Evolutionary conservation across 2,888 invertebrate genomes (phyloP), one percentile per base, ranked within the genome.

Genomic region (Crematogaster levior): DNA sequence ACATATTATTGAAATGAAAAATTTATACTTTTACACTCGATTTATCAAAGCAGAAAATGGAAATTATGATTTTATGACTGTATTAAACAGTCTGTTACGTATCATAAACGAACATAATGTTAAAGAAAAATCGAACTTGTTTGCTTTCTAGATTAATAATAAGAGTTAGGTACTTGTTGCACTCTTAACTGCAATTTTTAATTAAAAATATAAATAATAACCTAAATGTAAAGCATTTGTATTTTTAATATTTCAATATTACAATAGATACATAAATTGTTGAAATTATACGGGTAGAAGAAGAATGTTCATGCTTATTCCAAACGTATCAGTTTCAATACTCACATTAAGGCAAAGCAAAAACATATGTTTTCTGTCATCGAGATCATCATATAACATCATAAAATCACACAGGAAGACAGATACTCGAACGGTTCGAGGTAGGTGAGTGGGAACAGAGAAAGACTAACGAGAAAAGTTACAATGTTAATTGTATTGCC

Each of bases 161-260:
- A 12, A 56, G 5, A 24, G 15, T 46, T 73, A 24, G 21, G 10
- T 30, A 24, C 5, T 1, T 34, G 37, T 21, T 18, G 34, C 34
- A 51, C 4, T n/a, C n/a, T 37, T 51, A 53, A 15, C 15, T 0
- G 12, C 34, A 46, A 15, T 58, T 72, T 73, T 73, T 2, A 43
- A 43, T 30, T 37, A 18, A 43, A 27, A 34, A 46, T 21, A 43
- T 30, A 6, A n/a, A n/a, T 34, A n/a, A 3, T 51, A n/a, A 51
- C 4, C 34, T 34, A 34, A 3, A 34, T 34, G 6, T 34, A 5
- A 34, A n/a, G n/a, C n/a, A 34, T 75, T 51, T 48, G 12, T 37
- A 48, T 61, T 61, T 74, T 61, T 12, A 24, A 18, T 60, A 51
- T 9, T 18, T 61, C 46, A 34, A 74, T 61, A 72, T 27, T 72